Evolutionary conservation across 53 echinoderm and acorn worm genomes (phyloP), one percentile per base, ranked within the genome.

Genomic region (Hippasteria phrygiana): DNA sequence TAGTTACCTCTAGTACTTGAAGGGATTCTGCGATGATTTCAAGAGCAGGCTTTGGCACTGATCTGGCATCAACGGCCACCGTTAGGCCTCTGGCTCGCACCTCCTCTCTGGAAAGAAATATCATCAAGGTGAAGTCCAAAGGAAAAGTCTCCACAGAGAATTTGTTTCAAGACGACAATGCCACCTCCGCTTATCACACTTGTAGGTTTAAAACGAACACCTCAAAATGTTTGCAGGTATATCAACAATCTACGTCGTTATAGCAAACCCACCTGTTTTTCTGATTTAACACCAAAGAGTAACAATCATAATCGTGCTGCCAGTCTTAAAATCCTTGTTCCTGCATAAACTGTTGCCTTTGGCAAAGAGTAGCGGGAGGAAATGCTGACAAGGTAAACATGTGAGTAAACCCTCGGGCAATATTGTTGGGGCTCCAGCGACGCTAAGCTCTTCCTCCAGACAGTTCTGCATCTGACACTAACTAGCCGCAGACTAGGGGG

Each of bases 21-120:
- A 95, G 82, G 2, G 93, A 91, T 41, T 95, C 95, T 64, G 92
- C 88, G 13, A 95, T 80, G 40, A 79, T 77, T 77, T 93, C 95
- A 9, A 93, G 74, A 36, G 90, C 93, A 26, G 93, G 79, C 45
- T 90, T 93, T n/a, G 91, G 88, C 17, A 89, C 88, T 73, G 88
- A 88, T 40, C 95, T 83, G 50, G 95, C 93, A 91, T 95, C 95
- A 2, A 95, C 91, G 10, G 90, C 95, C 1, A 95, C 91, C 40
- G 88, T 83, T 40, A 95, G 65, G 20, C 95, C 95, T 50, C 71
- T 79, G 55, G 84, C 36, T 32, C 91, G 83, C 8, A 91, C 93
- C 79, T 95, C 93, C 72, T 95, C 95, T 86, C 95, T 95, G 66
- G 22, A 67, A 50, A 36, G 37, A 80, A 59, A 31, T 5, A 80